Conservation (phyloP, 2,113 vertebrate species). For the Spheniscus mendiculus region DNA sequence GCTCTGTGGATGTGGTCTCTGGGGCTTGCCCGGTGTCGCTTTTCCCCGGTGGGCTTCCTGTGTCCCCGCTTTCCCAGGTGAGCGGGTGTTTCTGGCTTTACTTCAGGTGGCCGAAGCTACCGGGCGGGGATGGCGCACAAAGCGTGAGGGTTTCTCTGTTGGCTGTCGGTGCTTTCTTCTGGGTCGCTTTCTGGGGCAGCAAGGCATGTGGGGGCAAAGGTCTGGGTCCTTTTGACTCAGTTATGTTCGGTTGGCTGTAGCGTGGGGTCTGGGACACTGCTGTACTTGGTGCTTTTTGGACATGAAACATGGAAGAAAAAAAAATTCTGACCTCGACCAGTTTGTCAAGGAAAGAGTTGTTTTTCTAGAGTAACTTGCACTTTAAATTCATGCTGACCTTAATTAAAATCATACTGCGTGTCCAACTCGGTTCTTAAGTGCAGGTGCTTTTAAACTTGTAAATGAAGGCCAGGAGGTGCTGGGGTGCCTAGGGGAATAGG, state of each 20-base stretch:
- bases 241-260: rapidly evolving
- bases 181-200: too few relatives aligned
- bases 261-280: background rate
- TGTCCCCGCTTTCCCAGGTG: rapidly evolving
- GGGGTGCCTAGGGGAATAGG: background rate
- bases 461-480: background rate
- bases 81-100: rapidly evolving
- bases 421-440: rapidly evolving
- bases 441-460: background rate
- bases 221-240: too few relatives aligned
- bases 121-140: rapidly evolving
- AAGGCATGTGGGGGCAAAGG: background rate
- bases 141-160: background rate
- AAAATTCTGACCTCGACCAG: background rate
- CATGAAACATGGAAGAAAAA: rapidly evolving
- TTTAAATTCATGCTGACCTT: background rate
- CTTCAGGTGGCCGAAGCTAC: rapidly evolving
- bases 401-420: background rate
- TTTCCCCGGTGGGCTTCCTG: rapidly evolving
- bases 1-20: rapidly evolving
- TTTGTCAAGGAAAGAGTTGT: background rate
- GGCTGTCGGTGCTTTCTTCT: background rate
- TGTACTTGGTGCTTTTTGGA: background rate
- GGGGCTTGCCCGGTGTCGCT: background rate
- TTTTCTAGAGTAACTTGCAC: background rate